Conservation (phyloP, 1,140 invertebrate species). For the Drosophila kohkoa region DNA sequence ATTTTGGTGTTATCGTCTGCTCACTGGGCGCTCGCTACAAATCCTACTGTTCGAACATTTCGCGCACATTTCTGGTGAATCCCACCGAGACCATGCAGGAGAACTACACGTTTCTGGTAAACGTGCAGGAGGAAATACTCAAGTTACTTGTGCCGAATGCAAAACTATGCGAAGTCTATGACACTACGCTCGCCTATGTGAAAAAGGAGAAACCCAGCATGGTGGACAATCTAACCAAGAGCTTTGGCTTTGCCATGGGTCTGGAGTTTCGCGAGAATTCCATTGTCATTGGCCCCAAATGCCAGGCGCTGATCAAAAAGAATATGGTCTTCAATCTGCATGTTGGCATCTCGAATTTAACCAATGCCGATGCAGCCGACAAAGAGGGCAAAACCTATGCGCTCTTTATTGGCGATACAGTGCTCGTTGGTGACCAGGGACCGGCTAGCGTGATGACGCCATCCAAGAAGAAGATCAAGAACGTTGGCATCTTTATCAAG, state of each 20-base stretch:
- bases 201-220: conserved; percentile 95
- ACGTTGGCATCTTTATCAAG: conserved; percentile 98
- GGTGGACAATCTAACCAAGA: conserved; percentile 97
- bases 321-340: conserved; percentile 99
- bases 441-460: conserved; percentile 95
- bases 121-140: conserved; percentile 96
- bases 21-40: conserved; percentile 97
- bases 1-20: conserved; percentile 98
- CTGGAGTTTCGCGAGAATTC: conserved; percentile 99
- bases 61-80: conserved; percentile 98
- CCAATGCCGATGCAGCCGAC: conserved; percentile 93
- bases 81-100: conserved; percentile 93
- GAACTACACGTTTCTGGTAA: conserved; percentile 97
- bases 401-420: conserved; percentile 98
- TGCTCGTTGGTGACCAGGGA: conserved; percentile 94
- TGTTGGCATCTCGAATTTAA: conserved; percentile 95
- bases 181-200: conserved; percentile 92
- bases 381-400: conserved; percentile 96
- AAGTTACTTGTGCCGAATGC: conserved; percentile 93
- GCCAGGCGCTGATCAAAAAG: conserved; percentile 92
- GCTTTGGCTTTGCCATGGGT: conserved; percentile 98
- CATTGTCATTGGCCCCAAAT: conserved; percentile 96
- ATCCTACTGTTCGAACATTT: conserved; percentile 99
- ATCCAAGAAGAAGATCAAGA: conserved; percentile 98
- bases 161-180: conserved; percentile 96